Evolutionary conservation across 1,140 invertebrate species (phyloP).

Genomic region (Harlomillsia oculata): DNA sequence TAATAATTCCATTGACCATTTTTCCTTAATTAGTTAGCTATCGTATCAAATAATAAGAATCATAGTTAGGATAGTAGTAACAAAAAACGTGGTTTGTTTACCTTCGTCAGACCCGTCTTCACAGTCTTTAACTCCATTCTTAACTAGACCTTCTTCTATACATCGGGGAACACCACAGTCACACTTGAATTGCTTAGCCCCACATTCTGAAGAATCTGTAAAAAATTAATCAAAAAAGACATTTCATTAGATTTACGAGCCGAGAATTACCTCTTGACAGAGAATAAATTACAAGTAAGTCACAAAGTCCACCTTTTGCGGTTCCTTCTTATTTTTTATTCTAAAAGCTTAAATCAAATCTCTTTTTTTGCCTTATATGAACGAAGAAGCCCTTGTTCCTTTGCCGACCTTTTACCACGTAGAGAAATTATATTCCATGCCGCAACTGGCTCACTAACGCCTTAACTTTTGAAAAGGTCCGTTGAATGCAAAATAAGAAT

Average conservation of each 20-base stretch:
- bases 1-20: no score
- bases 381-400: no score
- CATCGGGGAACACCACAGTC: slow-evolving; percentile 39
- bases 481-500: no score
- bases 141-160: slow-evolving; percentile 36
- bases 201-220: slow-evolving; percentile 16
- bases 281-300: slow-evolving; percentile 5
- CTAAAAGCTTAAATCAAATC: no score
- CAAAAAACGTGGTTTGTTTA: slow-evolving; percentile 15
- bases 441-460: no score
- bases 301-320: no score
- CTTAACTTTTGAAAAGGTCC: no score
- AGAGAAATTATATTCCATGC: no score
- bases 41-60: background rate
- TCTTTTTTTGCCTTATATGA: no score
- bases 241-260: slow-evolving; percentile 9
- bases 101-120: slow-evolving; percentile 40
- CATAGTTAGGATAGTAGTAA: background rate
- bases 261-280: slow-evolving; percentile 4
- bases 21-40: no score
- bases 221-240: slow-evolving; percentile 12
- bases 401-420: no score
- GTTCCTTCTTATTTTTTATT: no score
- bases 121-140: slow-evolving; percentile 39
- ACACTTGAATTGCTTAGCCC: slow-evolving; percentile 24